phyloP scores from a whole-genome alignment of 2,113 vertebrate genomes.

The Nipponia nippon region DNA sequence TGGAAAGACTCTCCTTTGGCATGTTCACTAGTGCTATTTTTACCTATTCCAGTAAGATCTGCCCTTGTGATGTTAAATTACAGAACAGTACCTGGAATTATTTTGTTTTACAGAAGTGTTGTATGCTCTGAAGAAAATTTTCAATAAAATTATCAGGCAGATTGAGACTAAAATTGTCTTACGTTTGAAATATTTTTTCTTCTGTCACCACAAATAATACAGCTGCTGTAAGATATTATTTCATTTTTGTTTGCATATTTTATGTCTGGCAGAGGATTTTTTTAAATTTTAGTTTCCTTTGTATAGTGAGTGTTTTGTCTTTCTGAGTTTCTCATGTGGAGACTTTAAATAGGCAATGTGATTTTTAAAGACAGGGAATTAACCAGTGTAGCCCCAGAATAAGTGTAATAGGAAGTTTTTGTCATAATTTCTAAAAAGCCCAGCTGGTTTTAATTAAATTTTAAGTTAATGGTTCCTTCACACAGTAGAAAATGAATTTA shows the following conservation, averaged over 20 bases:
- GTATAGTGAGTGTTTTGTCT: not conserved
- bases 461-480: not conserved
- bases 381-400: not conserved
- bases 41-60: slow-evolving; percentile 64
- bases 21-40: slow-evolving; percentile 62
- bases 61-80: slow-evolving; percentile 51
- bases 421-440: not conserved
- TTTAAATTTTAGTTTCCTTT: not conserved
- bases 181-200: not conserved
- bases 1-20: slow-evolving; percentile 62
- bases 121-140: not conserved
- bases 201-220: not conserved
- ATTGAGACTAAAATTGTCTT: not conserved
- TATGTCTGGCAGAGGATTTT: not conserved
- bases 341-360: not conserved
- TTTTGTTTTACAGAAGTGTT: slow-evolving; percentile 9
- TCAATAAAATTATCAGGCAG: not conserved
- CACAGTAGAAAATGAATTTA: not conserved
- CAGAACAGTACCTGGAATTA: slow-evolving; percentile 43
- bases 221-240: not conserved
- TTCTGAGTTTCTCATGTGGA: not conserved
- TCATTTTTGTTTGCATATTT: not conserved
- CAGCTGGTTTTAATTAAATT: not conserved
- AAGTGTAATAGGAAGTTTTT: not conserved
- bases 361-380: not conserved